Conservation (phyloP, 2,888 invertebrate species). For the Carcina quercana region DNA sequence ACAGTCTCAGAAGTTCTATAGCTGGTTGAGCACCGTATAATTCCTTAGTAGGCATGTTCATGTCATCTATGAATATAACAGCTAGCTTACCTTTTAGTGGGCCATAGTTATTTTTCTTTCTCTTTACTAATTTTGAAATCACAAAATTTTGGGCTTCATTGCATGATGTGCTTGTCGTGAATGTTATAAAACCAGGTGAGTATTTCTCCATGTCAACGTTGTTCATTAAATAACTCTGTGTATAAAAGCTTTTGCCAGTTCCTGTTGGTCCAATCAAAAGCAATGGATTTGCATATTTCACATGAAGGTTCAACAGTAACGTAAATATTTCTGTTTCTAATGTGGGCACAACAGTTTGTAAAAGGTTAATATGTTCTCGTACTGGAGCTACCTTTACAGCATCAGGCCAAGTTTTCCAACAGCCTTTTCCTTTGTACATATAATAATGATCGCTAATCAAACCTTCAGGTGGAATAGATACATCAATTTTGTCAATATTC, state of each 20-base stretch:
- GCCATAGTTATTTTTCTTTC: slow-evolving; percentile 83
- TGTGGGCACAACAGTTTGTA: slow-evolving; percentile 88
- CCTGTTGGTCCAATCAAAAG: slow-evolving; percentile 89
- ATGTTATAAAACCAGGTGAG: slow-evolving; percentile 86
- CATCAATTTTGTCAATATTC: slow-evolving; percentile 79
- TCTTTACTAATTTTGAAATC: slow-evolving; percentile 80
- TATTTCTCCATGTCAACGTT: slow-evolving; percentile 79
- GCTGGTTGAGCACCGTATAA: slow-evolving; percentile 90
- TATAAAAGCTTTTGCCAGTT: slow-evolving; percentile 90
- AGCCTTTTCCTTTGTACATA: slow-evolving; percentile 86
- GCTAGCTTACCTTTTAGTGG: slow-evolving; percentile 81
- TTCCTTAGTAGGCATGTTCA: slow-evolving; percentile 91
- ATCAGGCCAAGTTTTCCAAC: slow-evolving; percentile 92
- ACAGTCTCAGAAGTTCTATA: slow-evolving; percentile 87
- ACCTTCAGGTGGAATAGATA: slow-evolving; percentile 85
- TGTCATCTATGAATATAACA: slow-evolving; percentile 90
- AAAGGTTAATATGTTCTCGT: slow-evolving; percentile 77
- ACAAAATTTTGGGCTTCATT: slow-evolving; percentile 88
- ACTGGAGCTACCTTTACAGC: slow-evolving; percentile 72
- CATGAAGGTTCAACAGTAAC: slow-evolving; percentile 82
- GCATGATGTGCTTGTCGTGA: slow-evolving; percentile 87
- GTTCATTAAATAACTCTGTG: slow-evolving; percentile 82
- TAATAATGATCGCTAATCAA: slow-evolving; percentile 88
- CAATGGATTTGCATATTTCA: slow-evolving; percentile 79
- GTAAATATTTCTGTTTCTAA: slow-evolving; percentile 89